Base-by-base conservation (phyloP, 2,888 invertebrate genomes). In the Eucera pruinosa region DNA sequence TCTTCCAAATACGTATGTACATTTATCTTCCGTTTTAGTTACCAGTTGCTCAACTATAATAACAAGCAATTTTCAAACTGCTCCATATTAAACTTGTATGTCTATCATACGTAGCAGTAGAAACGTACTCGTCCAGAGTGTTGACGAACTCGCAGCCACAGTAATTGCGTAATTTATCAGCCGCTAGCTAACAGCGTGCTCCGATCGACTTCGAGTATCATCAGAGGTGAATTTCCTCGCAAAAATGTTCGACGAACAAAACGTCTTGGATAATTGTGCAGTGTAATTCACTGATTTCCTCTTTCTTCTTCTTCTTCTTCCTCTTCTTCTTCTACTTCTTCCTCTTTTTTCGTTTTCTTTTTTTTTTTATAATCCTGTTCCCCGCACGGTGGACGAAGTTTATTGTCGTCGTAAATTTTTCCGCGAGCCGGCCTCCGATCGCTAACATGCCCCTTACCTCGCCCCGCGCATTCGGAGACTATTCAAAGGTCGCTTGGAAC, bases 401-500 rank as follows among this genome's bases (percentile, higher is more conserved):
- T 83, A 72, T 80, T 67, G 65, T 80, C 58, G 69, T 50, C 71
- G 78, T 83, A 79, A 79, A 80, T 81, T 83, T 74, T 81, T 79
- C 47, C 64, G 58, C 71, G 54, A 67, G 62, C 30, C 73, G 71
- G 45, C 58, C 77, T 71, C 64, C 73, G 78, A 82, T 82, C 73
- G 76, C 68, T 68, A 79, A 76, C 73, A 39, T 74, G 70, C 74
- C 61, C 66, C 70, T 62, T 50, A 25, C 45, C 39, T 41, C 54
- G 74, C 78, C 75, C 73, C 62, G 64, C 79, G 80, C 80, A 72
- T 78, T 77, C 84, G 81, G 84, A 85, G 87, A 88, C 88, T 88
- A 89, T 89, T 88, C 90, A 90, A 91, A 91, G 90, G 89, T 91
- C 89, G 90, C 87, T 91, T 91, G 91, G 91, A 91, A 71, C 77